phyloP scores from a whole-genome alignment of 2,113 vertebrate genomes.

The Alectura lathami region DNA sequence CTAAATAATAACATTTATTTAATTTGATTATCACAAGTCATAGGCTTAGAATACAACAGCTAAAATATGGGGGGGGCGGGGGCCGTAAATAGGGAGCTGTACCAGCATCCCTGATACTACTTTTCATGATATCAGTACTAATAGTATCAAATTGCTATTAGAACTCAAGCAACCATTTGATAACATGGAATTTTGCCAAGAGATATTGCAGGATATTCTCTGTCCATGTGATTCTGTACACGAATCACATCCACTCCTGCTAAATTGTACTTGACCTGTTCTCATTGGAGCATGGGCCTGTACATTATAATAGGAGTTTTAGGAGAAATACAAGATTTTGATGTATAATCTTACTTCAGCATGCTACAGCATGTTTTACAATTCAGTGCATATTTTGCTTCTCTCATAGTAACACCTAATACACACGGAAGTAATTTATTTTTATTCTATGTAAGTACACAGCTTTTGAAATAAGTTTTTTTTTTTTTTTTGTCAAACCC shows the following conservation, averaged over 20 bases:
- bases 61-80: neutral
- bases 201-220: neutral
- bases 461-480: neutral
- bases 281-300: neutral
- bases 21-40: neutral
- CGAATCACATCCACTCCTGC: neutral
- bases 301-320: neutral
- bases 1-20: neutral
- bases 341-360: neutral
- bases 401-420: neutral
- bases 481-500: fast-evolving
- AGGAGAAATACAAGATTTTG: neutral
- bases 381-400: neutral
- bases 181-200: neutral
- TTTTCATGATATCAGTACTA: neutral
- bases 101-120: neutral
- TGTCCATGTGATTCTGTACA: neutral
- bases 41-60: neutral
- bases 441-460: neutral
- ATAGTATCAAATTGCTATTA: neutral
- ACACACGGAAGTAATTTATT: neutral
- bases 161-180: neutral
- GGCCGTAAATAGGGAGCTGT: too few species aligned
- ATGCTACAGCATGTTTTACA: neutral
- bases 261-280: neutral